Evolutionary conservation across 2,888 invertebrate species (phyloP).

Genomic region (Halictus ligatus): DNA sequence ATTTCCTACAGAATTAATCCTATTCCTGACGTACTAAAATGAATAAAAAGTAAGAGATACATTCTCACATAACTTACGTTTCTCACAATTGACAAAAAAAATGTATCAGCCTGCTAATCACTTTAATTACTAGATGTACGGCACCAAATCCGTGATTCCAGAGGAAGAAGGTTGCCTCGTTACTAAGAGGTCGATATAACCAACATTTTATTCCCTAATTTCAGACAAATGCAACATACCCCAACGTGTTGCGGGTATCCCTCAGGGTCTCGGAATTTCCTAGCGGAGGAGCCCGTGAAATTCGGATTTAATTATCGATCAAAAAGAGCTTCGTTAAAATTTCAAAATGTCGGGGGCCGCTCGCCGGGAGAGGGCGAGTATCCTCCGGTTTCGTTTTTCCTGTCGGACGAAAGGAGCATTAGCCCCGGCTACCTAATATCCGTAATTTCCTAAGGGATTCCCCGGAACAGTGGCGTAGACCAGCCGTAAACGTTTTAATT

Average conservation of each 20-base stretch:
- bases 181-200: background rate
- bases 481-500: slow-evolving; percentile 58
- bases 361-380: background rate
- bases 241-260: background rate
- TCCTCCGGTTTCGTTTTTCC: background rate
- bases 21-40: background rate
- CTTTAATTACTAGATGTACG: background rate
- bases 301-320: slow-evolving; percentile 10
- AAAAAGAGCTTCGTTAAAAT: slow-evolving; percentile 16
- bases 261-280: background rate
- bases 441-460: slow-evolving; percentile 53
- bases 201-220: background rate
- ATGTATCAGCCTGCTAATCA: background rate
- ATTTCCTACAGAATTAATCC: too few species aligned
- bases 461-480: slow-evolving; percentile 12
- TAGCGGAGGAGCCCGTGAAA: background rate
- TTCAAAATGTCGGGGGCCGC: background rate
- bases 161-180: background rate
- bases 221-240: background rate
- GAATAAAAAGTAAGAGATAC: background rate
- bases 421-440: slow-evolving; percentile 42
- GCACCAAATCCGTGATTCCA: background rate
- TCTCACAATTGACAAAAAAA: background rate
- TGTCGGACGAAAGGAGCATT: background rate
- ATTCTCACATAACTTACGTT: background rate